phyloP scores from a whole-genome alignment of 2,888 invertebrate species.

The Eupithecia insigniata region DNA sequence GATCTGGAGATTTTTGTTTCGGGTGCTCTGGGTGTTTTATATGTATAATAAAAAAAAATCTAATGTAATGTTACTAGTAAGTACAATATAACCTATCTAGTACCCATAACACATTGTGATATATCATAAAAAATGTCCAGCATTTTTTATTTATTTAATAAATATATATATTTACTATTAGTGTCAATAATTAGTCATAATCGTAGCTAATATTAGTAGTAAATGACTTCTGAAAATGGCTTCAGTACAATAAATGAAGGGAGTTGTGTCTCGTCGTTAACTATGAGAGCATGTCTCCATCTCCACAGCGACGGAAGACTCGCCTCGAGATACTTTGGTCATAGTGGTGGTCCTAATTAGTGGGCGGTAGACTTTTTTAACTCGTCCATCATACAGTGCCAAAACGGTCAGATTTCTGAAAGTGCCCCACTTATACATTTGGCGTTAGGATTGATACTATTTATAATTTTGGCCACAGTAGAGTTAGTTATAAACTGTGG shows the following conservation, averaged over 20 bases:
- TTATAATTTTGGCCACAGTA: slow-evolving; percentile 67
- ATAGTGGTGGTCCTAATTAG: slow-evolving; percentile 17
- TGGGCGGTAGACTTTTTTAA: slow-evolving; percentile 24
- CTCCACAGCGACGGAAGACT: background rate
- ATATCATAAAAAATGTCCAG: too few relatives aligned
- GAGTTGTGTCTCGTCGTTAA: background rate
- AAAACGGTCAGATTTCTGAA: slow-evolving; percentile 57
- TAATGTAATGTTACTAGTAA: too few relatives aligned
- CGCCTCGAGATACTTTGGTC: background rate
- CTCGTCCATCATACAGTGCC: slow-evolving; percentile 61
- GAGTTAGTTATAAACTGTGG: slow-evolving; percentile 48
- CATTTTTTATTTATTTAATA: too few relatives aligned
- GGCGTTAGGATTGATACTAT: slow-evolving; percentile 62
- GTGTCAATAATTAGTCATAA: background rate
- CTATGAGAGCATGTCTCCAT: background rate
- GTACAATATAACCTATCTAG: too few relatives aligned
- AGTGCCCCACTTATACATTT: slow-evolving; percentile 64
- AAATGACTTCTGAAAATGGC: too few relatives aligned
- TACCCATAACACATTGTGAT: too few relatives aligned
- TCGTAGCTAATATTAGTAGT: too few relatives aligned
- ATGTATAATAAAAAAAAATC: too few relatives aligned
- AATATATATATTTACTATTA: background rate
- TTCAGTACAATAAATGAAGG: background rate
- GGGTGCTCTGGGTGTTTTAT: too few relatives aligned
- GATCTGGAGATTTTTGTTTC: too few relatives aligned